Conservation (phyloP, 1,140 invertebrate species). For the Penaeus chinensis region DNA sequence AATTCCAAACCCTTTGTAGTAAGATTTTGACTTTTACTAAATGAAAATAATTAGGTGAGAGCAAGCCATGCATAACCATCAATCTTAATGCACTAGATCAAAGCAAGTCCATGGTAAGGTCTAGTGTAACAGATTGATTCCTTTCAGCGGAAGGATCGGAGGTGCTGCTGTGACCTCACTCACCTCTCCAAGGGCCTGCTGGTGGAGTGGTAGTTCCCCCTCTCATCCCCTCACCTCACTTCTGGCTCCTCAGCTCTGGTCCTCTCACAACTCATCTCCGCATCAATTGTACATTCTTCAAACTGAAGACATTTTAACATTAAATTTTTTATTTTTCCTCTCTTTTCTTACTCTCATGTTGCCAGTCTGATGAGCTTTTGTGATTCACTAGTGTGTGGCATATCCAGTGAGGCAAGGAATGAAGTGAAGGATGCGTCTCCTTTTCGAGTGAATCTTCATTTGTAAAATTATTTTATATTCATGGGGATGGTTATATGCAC, state of each 20-base stretch:
- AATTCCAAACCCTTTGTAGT: no score
- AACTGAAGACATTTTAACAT: slow-evolving; percentile 31
- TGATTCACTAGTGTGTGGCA: no score
- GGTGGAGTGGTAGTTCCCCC: slow-evolving; percentile 23
- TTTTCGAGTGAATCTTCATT: no score
- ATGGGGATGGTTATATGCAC: no score
- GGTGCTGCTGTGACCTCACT: slow-evolving; percentile 45
- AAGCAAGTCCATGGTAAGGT: no score
- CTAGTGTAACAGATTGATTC: slow-evolving; percentile 34
- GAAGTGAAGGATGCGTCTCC: no score
- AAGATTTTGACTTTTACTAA: no score
- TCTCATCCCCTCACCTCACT: slow-evolving; percentile 14
- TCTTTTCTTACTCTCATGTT: slow-evolving; percentile 25
- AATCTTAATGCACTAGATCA: no score
- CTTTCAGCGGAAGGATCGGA: slow-evolving; percentile 43
- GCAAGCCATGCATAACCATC: no score
- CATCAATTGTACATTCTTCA: slow-evolving; percentile 16
- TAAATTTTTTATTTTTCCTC: background rate
- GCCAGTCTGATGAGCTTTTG: background rate
- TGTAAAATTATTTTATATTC: no score
- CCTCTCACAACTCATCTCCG: slow-evolving; percentile 34
- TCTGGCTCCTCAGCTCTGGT: slow-evolving; percentile 28
- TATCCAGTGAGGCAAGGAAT: no score
- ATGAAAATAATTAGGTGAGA: no score
- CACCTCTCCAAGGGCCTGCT: slow-evolving; percentile 29